A percentile compares a stretch with the other conserved stretches of the same genome.
Evolutionary conservation across 2,797 vertebrate species (phyloP).

Genomic region (Kryptopterus vitreolus): DNA sequence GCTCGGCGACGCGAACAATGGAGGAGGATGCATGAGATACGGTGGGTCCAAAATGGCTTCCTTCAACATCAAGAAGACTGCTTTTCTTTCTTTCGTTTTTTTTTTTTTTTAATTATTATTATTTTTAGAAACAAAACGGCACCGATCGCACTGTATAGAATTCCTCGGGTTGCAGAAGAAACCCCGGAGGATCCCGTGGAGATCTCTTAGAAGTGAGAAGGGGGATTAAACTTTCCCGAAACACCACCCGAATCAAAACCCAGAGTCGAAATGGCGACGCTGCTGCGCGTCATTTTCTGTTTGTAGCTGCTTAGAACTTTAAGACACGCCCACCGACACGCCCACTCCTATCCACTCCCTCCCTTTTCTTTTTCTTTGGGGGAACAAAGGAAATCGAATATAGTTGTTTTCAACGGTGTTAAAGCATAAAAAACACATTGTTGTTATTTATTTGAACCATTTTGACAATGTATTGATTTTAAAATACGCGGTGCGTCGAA

Average conservation of each 20-base stretch:
- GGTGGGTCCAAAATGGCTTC: conserved; percentile 4
- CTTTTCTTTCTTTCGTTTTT: too few relatives aligned
- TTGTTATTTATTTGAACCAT: background rate
- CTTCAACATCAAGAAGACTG: background rate
- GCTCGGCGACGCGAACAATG: background rate
- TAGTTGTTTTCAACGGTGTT: background rate
- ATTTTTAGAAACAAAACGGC: background rate
- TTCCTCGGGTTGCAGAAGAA: too few relatives aligned
- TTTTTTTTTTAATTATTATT: too few relatives aligned
- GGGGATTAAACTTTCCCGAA: too few relatives aligned
- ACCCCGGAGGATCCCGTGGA: too few relatives aligned
- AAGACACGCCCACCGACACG: background rate
- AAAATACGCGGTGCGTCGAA: background rate
- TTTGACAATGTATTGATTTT: too few relatives aligned
- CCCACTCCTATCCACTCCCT: conserved; percentile 13
- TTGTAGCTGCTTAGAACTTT: background rate
- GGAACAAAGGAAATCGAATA: conserved; percentile 44
- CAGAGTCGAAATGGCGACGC: conserved; percentile 45
- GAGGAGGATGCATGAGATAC: conserved; percentile 44
- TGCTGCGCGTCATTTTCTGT: conserved; percentile 7
- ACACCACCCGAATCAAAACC: background rate
- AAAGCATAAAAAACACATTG: background rate
- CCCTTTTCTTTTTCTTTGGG: background rate
- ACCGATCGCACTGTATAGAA: too few relatives aligned
- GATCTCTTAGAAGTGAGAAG: too few relatives aligned